Conservation (phyloP, 2,797 vertebrate genomes). For the Coreius guichenoti region DNA sequence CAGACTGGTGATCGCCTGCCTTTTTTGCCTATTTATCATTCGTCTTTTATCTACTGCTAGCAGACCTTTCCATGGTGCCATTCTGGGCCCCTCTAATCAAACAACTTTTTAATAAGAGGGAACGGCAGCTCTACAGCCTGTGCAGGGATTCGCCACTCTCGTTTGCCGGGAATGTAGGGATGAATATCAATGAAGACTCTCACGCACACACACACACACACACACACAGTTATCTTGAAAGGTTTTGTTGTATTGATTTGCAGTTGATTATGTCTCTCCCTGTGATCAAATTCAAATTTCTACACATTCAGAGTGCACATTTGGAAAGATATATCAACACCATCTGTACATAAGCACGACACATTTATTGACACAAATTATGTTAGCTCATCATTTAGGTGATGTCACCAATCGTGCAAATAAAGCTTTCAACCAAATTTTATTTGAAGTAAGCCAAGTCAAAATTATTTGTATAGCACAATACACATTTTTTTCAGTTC, state of each 20-base stretch:
- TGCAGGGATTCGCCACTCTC: constrained; percentile 74
- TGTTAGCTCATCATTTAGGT: background rate
- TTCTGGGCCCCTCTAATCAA: constrained; percentile 85
- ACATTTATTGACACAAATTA: background rate
- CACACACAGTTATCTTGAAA: constrained; percentile 58
- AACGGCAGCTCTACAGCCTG: constrained; percentile 78
- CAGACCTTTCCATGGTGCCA: constrained; percentile 85
- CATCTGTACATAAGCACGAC: background rate
- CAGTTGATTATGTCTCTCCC: constrained; percentile 20
- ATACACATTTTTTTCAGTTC: no score
- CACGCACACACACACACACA: constrained; percentile 28
- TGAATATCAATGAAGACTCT: constrained; percentile 79
- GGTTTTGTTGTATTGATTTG: constrained; percentile 32
- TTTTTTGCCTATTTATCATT: constrained; percentile 82
- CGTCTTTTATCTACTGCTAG: constrained; percentile 89
- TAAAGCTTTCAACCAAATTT: background rate
- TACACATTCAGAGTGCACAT: constrained; percentile 2
- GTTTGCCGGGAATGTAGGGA: constrained; percentile 71
- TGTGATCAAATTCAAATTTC: constrained; percentile 22
- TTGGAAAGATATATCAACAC: background rate
- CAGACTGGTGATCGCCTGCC: constrained; percentile 80
- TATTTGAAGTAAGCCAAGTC: background rate
- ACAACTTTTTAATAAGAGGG: constrained; percentile 89
- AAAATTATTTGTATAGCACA: background rate
- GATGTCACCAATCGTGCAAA: background rate